Percentiles rank a stretch among this genome's conserved stretches.
These are phyloP conservation scores for Euura saliciscinereae DNA, from an alignment of 1,140 invertebrate genomes.

Conservation along the genomic window DNA sequence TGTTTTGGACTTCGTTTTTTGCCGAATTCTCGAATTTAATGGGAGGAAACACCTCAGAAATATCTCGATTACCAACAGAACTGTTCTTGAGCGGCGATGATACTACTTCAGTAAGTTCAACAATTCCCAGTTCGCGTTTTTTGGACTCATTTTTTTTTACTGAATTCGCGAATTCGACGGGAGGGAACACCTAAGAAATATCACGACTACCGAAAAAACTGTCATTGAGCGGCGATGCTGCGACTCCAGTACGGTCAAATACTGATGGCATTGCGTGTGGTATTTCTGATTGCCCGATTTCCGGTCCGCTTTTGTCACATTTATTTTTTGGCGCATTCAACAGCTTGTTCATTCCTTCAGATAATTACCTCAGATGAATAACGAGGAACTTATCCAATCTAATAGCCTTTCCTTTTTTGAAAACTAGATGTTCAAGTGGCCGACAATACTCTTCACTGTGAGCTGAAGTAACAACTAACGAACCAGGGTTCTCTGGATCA, in stretches of 20 bases:
- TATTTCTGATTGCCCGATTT: no score
- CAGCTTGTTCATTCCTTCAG: slow-evolving; percentile 20
- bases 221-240: no score
- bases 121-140: slow-evolving; percentile 3
- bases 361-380: slow-evolving; percentile 19
- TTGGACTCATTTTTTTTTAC: neutral
- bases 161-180: slow-evolving; percentile 19
- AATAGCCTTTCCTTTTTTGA: slow-evolving; percentile 18
- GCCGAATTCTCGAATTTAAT: no score
- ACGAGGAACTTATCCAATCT: slow-evolving; percentile 24
- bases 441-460: slow-evolving; percentile 30
- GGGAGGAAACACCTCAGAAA: no score
- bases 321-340: no score
- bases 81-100: neutral
- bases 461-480: slow-evolving; percentile 21
- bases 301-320: no score
- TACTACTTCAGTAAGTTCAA: neutral
- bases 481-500: neutral
- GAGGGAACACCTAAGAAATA: no score
- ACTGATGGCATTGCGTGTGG: no score
- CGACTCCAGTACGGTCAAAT: no score
- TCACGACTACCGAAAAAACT: no score
- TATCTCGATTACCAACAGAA: no score
- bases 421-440: slow-evolving; percentile 23
- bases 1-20: no score